phyloP scores from a whole-genome alignment of 2,113 vertebrate species.

The Actenoides hombroni region DNA sequence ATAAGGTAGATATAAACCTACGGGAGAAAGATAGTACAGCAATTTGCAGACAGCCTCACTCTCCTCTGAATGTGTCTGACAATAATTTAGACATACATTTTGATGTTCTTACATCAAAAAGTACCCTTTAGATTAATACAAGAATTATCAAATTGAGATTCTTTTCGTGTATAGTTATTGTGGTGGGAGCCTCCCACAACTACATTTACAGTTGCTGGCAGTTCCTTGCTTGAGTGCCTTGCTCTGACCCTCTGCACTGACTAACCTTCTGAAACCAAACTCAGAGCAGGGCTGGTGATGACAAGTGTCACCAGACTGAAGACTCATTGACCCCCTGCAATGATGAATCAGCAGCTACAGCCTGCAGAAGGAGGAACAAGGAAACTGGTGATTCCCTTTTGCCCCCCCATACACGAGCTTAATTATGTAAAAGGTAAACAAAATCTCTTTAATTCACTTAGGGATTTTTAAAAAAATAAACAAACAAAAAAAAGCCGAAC shows the following conservation, averaged over 20 bases:
- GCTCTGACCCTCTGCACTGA: background rate
- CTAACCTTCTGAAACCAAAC: background rate
- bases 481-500: background rate
- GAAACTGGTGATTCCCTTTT: background rate
- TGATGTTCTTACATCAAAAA: conserved; percentile 52
- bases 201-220: background rate
- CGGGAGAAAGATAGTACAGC: background rate
- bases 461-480: background rate
- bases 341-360: background rate
- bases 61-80: conserved; percentile 2
- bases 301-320: background rate
- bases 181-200: background rate
- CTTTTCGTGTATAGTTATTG: background rate
- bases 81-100: conserved; percentile 62
- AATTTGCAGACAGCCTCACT: background rate
- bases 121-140: conserved; percentile 15
- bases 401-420: background rate
- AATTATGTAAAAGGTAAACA: conserved; percentile 12
- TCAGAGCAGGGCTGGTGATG: background rate
- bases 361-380: background rate
- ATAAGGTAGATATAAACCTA: conserved; percentile 11
- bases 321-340: background rate
- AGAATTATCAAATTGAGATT: conserved; percentile 30
- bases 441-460: background rate
- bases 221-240: background rate